Base-by-base conservation (phyloP, 2,797 vertebrate species). In the Lutjanus campechanus region DNA sequence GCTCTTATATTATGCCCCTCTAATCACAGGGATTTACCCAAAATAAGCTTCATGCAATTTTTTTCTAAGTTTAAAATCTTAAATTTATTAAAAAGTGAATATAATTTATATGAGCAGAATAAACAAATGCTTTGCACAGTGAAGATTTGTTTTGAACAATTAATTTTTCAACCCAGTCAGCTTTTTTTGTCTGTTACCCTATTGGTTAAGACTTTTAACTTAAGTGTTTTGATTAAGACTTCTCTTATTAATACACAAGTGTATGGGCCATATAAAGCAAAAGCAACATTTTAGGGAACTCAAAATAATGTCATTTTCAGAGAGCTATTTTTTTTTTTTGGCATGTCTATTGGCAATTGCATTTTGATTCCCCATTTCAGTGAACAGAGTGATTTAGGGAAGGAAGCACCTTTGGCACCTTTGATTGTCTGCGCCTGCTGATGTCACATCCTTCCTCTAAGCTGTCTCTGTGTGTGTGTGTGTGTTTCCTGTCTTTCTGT, bases 401-500 rank as follows among this genome's bases (percentile, higher is more conserved):
- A 97, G 97, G 96, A 97, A 97, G 96, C 96, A 97, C 96, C 96
- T 97, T 97, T 96, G 96, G 69, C 96, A 97, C 96, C 96, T 97
- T 96, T 96, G 95, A 97, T 97, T 97, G 96, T 98, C 96, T 93
- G 90, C 91, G 95, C 93, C 95, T 96, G 93, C 94, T 97, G 96
- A 97, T 96, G 95, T 98, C 96, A 97, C 88, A 94, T 98, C 97
- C 97, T 97, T 97, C 96, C 95, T 92, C 92, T 91, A 91, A 64
- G 49, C 64, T 55, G 59, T 73, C 13, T 94, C 13, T 94, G 58
- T 79, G 17, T 77, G 25, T 79, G 61, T 86, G 91, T 95, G 95
- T 95, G 94, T 95, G 95, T 95, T 98, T 98, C 97, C 97, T 97
- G 96, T 94, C 95, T 96, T 96, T 96, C 95, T 97, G 92, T 96